phyloP scores from a whole-genome alignment of 2,797 vertebrate species.

The Platyrinchus mystaceus region DNA sequence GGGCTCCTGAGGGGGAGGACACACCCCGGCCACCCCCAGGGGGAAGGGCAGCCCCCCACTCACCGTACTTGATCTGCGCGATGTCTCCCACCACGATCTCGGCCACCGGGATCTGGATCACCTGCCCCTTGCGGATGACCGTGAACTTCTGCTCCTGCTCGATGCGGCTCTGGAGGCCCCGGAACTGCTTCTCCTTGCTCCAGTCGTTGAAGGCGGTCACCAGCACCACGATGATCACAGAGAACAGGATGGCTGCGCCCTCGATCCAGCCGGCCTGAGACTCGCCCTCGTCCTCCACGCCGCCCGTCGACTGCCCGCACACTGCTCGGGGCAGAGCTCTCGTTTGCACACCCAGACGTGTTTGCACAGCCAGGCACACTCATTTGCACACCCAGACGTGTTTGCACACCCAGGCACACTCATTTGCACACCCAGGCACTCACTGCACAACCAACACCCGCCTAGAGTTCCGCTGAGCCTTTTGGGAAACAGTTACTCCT shows the following conservation, averaged over 20 bases:
- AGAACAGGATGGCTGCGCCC: conserved; percentile 94
- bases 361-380: neutral
- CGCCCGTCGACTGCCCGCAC: conserved; percentile 79
- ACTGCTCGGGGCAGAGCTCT: conserved; percentile 61
- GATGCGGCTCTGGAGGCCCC: conserved; percentile 94
- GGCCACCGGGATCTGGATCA: conserved; percentile 95
- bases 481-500: neutral
- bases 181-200: conserved; percentile 99
- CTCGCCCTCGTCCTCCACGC: conserved; percentile 88
- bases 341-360: neutral
- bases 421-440: neutral
- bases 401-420: neutral
- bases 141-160: conserved; percentile 98
- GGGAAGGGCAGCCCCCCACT: neutral
- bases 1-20: neutral
- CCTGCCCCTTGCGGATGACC: conserved; percentile 93
- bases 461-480: neutral
- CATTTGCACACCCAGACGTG: neutral
- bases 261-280: conserved; percentile 96
- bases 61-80: conserved; percentile 97
- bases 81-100: conserved; percentile 97
- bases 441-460: neutral
- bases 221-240: conserved; percentile 93
- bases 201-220: conserved; percentile 98
- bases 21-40: neutral